Evolutionary conservation across 1,140 invertebrate species (phyloP).

Genomic region (Batillaria attramentaria): DNA sequence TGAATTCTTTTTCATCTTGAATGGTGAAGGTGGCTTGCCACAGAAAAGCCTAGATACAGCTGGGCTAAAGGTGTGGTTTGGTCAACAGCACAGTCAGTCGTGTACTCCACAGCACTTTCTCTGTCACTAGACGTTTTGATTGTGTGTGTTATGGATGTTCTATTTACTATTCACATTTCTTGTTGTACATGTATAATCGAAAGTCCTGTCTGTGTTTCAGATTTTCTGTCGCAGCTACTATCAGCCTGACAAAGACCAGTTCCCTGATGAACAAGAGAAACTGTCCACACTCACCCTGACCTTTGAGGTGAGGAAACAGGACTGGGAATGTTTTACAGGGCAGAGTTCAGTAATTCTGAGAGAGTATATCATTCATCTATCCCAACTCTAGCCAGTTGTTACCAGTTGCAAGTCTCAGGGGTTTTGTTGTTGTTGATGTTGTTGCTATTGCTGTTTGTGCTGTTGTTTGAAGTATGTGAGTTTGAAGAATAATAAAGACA

Average conservation of each 20-base stretch:
- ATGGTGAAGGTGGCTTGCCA: too few relatives aligned
- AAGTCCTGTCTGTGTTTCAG: constrained; percentile 44
- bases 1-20: too few relatives aligned
- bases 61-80: too few relatives aligned
- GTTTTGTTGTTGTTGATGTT: background rate
- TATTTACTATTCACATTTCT: too few relatives aligned
- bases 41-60: too few relatives aligned
- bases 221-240: constrained; percentile 64
- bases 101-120: too few relatives aligned
- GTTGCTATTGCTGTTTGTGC: background rate
- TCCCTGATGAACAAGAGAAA: constrained; percentile 54
- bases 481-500: background rate
- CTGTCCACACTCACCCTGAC: constrained; percentile 55
- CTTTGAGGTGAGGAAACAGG: constrained; percentile 54
- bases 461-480: background rate
- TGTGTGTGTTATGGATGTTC: too few relatives aligned
- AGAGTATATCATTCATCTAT: background rate
- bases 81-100: too few relatives aligned
- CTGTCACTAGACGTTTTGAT: too few relatives aligned
- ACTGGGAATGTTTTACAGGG: background rate
- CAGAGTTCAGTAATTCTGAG: background rate
- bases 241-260: constrained; percentile 51
- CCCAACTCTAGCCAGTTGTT: background rate
- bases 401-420: background rate
- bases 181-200: too few relatives aligned